Evolutionary conservation across 2,113 vertebrate genomes (phyloP), one percentile per base, ranked within the genome.

Genomic region (Crotalus viridis): DNA sequence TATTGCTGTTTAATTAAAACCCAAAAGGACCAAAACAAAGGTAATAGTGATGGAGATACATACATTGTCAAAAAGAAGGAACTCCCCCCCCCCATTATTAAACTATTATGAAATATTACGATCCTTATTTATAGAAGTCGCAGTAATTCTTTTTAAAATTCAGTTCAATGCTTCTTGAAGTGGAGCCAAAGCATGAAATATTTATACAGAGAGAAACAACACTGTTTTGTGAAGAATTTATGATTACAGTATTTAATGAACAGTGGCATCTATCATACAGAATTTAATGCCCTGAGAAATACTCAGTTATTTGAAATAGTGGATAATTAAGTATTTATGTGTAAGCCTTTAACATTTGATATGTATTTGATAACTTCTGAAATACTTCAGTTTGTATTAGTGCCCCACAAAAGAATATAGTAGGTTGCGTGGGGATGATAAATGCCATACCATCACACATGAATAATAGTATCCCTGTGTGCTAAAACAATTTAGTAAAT

Each of bases 401-500:
- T 4, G 6, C 59, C 59, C 26, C 19, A 87, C 33, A 19, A 51
- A 87, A 57, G 19, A 87, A 22, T 46, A 91, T 61, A 86, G 51
- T 91, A 61, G 26, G 4, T 19, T 92, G 48, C 3, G 43, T 92
- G 85, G 15, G 22, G 13, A 89, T 43, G 43, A 86, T 86, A 86
- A 39, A 74, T 81, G 12, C 19, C 90, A 28, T 64, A 39, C n/a
- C 48, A 74, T 92, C 26, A 21, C 6, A 59, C 43, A 33, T 64
- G 57, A 87, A 87, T 39, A 52, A 52, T 64, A 69, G 51, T 54
- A 69, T 24, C 54, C 8, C 9, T 19, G 33, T 88, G 4, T 10
- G 43, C 43, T 57, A 86, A 92, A 92, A 89, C 33, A 26, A 22
- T 92, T 92, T 33, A 92, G 59, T 12, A 92, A 12, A 88, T 64